Evolutionary conservation across 2,797 vertebrate genomes (phyloP), one percentile per base, ranked within the genome.

Genomic region (Cossypha dichroa): DNA sequence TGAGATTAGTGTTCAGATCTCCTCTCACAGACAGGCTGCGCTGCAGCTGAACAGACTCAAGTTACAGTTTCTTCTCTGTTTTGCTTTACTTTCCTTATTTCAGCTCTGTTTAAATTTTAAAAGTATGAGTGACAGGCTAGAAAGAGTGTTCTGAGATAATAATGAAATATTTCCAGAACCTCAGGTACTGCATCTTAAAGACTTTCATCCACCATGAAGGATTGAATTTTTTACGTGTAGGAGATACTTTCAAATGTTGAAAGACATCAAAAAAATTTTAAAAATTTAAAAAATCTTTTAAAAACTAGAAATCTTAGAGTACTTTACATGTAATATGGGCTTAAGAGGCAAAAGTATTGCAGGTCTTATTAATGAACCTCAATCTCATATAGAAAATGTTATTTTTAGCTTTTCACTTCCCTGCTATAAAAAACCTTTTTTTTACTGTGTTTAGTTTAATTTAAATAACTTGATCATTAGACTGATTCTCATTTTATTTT

Each of bases 51-150:
- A 77, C 54, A 58, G 92, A 88, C 62, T 96, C 88, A 77, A 20
- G 73, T 95, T 97, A 95, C 95, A 90, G 33, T 82, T 95, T 84
- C 92, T 93, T 93, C 90, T 95, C 68, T 86, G 73, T 77, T 95
- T 95, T 92, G 43, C 41, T 88, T 96, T 91, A 81, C 72, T 76
- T 82, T 80, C 36, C 59, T 46, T 64, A 63, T 73, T 95, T 94
- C 73, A 62, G 49, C 16, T 68, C 73, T 55, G 40, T 66, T 89
- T 89, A 89, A 86, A 90, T 55, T 66, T 73, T 26, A 63, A 88
- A 78, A 72, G 16, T 51, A 55, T 36, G 88, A 94, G 46, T 86
- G 88, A 69, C 78, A 69, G 41, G 31, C 69, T 77, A 48, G 67
- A 88, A 95, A 89, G 33, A 60, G 18, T 33, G 21, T 26, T 93